phyloP scores from a whole-genome alignment of 2,888 invertebrate genomes.

The Autographa pulchrina region DNA sequence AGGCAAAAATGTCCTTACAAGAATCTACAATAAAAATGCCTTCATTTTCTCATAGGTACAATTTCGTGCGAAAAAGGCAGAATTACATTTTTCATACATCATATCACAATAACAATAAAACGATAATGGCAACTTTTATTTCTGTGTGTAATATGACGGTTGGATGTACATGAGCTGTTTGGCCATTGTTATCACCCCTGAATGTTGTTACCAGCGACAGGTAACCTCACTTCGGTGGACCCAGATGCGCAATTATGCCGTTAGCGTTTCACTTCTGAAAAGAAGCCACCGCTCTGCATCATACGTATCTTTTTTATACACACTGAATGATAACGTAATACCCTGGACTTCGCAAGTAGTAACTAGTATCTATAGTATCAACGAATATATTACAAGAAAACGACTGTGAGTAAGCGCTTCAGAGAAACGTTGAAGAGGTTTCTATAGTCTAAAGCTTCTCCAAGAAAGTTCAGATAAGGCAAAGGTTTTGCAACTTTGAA shows the following conservation, averaged over 20 bases:
- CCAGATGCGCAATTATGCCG: constrained; percentile 30
- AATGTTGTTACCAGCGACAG: constrained; percentile 40
- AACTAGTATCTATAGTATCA: too few species aligned
- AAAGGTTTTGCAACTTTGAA: constrained; percentile 33
- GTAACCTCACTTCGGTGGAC: constrained; percentile 26
- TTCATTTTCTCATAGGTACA: constrained; percentile 62
- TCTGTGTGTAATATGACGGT: constrained; percentile 47
- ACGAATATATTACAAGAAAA: neutral
- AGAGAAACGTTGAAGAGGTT: constrained; percentile 19
- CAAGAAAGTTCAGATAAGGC: constrained; percentile 30
- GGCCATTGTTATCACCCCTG: constrained; percentile 50
- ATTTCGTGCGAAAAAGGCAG: constrained; percentile 54
- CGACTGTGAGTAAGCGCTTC: neutral
- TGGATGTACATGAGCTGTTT: constrained; percentile 40
- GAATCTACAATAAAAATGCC: constrained; percentile 57
- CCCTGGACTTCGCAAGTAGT: neutral
- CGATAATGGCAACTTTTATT: constrained; percentile 60
- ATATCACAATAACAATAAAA: constrained; percentile 65
- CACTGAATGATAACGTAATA: neutral
- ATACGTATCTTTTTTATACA: constrained; percentile 27
- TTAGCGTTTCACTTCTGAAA: constrained; percentile 32
- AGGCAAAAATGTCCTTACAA: constrained; percentile 43
- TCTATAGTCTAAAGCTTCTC: constrained; percentile 30
- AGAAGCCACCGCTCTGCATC: constrained; percentile 24
- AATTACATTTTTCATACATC: constrained; percentile 64